Evolutionary conservation across 1,140 invertebrate species (phyloP).

Genomic region (Polyergus mexicanus): DNA sequence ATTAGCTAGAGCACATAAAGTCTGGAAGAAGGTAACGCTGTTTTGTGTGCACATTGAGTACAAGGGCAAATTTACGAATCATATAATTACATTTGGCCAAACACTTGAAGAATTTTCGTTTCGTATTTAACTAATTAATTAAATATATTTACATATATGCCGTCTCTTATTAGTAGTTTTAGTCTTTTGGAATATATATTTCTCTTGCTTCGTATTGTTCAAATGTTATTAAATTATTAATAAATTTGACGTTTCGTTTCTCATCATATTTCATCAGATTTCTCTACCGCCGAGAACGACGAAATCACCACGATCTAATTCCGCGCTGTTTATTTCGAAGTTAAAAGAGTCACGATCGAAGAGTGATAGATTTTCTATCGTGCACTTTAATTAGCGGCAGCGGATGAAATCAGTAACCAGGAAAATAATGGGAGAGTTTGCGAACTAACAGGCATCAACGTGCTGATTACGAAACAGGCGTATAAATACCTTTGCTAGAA

Average conservation of each 20-base stretch:
- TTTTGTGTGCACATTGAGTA: constrained; percentile 4
- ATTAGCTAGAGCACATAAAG: constrained; percentile 57
- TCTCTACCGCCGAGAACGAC: background rate
- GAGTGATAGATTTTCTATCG: constrained; percentile 64
- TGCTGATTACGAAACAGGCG: constrained; percentile 61
- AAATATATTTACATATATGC: constrained; percentile 21
- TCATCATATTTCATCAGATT: constrained; percentile 15
- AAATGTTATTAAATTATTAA: constrained; percentile 40
- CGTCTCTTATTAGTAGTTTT: background rate
- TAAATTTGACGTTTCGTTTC: constrained; percentile 8
- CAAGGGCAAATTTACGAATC: constrained; percentile 43
- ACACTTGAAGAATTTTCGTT: constrained; percentile 4
- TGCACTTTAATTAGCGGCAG: constrained; percentile 70
- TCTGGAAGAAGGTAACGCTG: constrained; percentile 4
- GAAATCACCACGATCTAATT: background rate
- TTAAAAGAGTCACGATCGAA: constrained; percentile 58
- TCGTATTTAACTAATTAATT: constrained; percentile 44
- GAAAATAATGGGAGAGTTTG: constrained; percentile 68
- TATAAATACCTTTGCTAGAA: constrained; percentile 51
- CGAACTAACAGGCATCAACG: constrained; percentile 64
- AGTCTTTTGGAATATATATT: constrained; percentile 7
- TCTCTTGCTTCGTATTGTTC: background rate
- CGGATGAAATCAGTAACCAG: constrained; percentile 69
- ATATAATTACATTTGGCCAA: constrained; percentile 27
- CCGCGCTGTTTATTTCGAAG: background rate